phyloP scores from a whole-genome alignment of 2,888 invertebrate genomes.

The Pseudococcus longispinus region DNA sequence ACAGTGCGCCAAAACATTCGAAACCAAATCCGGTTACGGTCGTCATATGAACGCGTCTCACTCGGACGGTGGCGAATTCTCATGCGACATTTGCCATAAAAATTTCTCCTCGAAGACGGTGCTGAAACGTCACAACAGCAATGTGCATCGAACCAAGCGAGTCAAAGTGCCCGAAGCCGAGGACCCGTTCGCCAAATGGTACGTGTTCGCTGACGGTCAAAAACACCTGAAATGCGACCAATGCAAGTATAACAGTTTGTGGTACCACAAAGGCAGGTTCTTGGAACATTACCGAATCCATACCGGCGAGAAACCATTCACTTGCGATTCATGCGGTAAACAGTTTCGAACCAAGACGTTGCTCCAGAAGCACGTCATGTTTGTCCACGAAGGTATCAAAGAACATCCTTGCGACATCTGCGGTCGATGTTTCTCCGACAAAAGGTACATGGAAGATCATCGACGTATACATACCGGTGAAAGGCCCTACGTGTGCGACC shows the following conservation, averaged over 20 bases:
- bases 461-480: conserved; percentile 65
- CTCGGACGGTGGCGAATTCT: conserved; percentile 5
- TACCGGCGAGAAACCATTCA: conserved; percentile 60
- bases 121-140: conserved; percentile 48
- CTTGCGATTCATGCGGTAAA: conserved; percentile 60
- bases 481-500: conserved; percentile 64
- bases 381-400: conserved; percentile 65
- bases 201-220: conserved; percentile 62
- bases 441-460: conserved; percentile 65
- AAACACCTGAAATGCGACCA: conserved; percentile 64
- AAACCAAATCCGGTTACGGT: not conserved
- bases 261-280: conserved; percentile 56
- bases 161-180: conserved; percentile 24
- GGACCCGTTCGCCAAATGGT: conserved; percentile 58
- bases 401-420: conserved; percentile 66
- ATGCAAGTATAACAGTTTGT: conserved; percentile 60
- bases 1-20: conserved; percentile 19
- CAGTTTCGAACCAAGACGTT: conserved; percentile 59
- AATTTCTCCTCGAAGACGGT: conserved; percentile 47
- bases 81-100: conserved; percentile 57
- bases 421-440: conserved; percentile 65
- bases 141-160: conserved; percentile 9
- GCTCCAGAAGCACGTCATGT: conserved; percentile 65
- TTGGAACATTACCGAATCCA: conserved; percentile 59
- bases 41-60: not conserved